Evolutionary conservation across 2,113 vertebrate genomes (phyloP).

Genomic region (Pangasianodon gigas): DNA sequence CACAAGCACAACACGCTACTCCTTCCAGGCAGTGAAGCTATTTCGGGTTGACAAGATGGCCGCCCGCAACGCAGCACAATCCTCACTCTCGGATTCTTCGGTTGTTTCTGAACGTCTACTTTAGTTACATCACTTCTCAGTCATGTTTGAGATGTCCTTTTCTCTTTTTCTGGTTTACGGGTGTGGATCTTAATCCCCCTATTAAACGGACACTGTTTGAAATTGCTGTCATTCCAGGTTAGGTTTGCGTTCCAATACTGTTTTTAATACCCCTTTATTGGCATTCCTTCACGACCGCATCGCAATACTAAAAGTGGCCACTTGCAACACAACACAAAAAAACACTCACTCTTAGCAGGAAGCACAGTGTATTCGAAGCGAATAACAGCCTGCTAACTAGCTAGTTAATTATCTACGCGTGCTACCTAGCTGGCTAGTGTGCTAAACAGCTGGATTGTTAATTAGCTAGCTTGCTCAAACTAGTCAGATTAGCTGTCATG

Average conservation of each 20-base stretch:
- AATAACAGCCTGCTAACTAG: not conserved
- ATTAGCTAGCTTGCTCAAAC: not conserved
- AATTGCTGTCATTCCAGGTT: slow-evolving; percentile 8
- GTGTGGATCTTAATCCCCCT: not conserved
- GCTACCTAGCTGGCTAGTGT: not conserved
- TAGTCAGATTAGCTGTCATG: not conserved
- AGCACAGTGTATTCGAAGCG: not conserved
- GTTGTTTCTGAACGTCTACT: not conserved
- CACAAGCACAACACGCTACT: slow-evolving; percentile 29
- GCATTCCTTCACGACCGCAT: not conserved
- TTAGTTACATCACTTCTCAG: slow-evolving; percentile 11
- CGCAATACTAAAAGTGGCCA: not conserved
- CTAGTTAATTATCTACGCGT: not conserved
- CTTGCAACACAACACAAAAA: not conserved
- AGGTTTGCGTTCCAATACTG: not conserved
- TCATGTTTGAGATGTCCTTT: slow-evolving; percentile 10
- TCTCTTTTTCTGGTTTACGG: not conserved
- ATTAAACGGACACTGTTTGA: not conserved
- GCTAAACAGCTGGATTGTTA: not conserved
- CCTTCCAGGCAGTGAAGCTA: slow-evolving; percentile 7
- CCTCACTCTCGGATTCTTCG: not conserved
- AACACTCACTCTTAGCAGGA: not conserved
- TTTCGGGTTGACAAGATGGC: slow-evolving; percentile 20
- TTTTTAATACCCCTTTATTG: not conserved
- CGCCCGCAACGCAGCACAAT: slow-evolving; percentile 24